phyloP scores from a whole-genome alignment of 2,113 vertebrate genomes.

The Clarias macrocephalus region DNA sequence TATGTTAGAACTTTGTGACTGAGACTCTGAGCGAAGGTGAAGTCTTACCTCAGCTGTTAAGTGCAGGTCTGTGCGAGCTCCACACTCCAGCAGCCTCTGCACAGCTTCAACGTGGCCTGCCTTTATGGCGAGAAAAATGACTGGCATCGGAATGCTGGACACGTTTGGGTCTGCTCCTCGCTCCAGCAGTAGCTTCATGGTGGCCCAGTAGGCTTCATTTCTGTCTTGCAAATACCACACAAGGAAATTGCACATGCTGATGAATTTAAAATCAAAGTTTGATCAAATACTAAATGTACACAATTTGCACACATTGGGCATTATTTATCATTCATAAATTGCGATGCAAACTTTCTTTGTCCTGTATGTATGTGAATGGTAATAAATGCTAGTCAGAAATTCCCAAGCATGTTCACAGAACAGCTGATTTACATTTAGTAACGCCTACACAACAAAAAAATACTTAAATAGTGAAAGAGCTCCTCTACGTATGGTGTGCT shows the following conservation, averaged over 20 bases:
- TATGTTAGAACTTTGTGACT: not conserved
- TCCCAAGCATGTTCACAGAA: not conserved
- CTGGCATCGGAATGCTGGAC: slow-evolving; percentile 73
- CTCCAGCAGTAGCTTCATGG: slow-evolving; percentile 75
- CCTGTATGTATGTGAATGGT: not conserved
- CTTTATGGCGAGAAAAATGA: slow-evolving; percentile 81
- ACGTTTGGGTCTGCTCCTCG: slow-evolving; percentile 82
- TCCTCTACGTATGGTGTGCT: not conserved
- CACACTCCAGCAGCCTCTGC: slow-evolving; percentile 71
- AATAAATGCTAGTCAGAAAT: not conserved
- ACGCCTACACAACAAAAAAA: not conserved
- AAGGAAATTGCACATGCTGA: not conserved
- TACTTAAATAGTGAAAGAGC: not conserved
- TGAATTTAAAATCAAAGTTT: not conserved
- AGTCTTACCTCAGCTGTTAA: slow-evolving; percentile 71
- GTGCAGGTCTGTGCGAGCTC: slow-evolving; percentile 75
- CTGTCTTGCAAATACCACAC: slow-evolving; percentile 57
- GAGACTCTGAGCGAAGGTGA: not conserved
- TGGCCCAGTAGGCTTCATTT: slow-evolving; percentile 66
- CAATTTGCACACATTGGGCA: not conserved
- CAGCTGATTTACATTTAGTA: not conserved
- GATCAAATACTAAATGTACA: not conserved
- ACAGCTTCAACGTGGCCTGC: slow-evolving; percentile 74
- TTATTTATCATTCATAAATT: not conserved
- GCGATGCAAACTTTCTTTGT: not conserved